A percentile compares a stretch with the other conserved stretches of the same genome.
These are phyloP conservation scores for Etheostoma nigrum DNA, from an alignment of 2,797 vertebrate species.

Conservation along the genomic window DNA sequence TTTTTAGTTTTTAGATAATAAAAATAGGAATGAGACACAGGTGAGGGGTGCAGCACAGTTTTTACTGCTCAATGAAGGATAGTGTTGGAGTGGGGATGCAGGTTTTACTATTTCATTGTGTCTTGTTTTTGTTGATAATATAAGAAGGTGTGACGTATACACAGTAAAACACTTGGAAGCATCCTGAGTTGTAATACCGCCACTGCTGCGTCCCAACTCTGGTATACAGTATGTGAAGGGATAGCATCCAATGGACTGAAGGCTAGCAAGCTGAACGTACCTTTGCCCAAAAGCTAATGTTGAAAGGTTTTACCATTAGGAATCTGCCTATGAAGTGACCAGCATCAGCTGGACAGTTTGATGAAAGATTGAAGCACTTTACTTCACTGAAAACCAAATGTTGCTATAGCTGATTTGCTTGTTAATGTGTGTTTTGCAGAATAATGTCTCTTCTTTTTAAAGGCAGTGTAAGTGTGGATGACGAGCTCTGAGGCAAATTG, in stretches of 20 bases:
- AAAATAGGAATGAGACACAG: background rate
- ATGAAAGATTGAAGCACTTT: background rate
- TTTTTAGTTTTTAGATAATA: background rate
- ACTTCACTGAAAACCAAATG: constrained; percentile 3
- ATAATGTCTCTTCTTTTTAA: background rate
- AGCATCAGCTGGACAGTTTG: background rate
- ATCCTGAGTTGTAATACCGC: background rate
- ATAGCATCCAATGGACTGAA: background rate
- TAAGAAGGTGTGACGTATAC: background rate
- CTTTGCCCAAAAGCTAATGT: background rate
- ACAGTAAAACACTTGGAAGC: background rate
- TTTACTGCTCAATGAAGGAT: background rate
- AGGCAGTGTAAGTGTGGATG: constrained; percentile 32
- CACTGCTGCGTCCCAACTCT: background rate
- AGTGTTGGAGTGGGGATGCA: background rate
- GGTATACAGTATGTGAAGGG: background rate
- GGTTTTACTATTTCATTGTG: too few relatives aligned
- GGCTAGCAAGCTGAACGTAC: background rate
- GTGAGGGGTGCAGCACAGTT: too few relatives aligned
- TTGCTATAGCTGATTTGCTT: background rate
- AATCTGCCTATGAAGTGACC: background rate
- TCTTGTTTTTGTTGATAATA: background rate
- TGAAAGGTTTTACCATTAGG: background rate
- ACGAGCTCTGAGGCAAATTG: constrained; percentile 30
- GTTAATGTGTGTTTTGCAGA: background rate